phyloP scores from a whole-genome alignment of 1,140 invertebrate genomes.

The Pectinophora gossypiella region DNA sequence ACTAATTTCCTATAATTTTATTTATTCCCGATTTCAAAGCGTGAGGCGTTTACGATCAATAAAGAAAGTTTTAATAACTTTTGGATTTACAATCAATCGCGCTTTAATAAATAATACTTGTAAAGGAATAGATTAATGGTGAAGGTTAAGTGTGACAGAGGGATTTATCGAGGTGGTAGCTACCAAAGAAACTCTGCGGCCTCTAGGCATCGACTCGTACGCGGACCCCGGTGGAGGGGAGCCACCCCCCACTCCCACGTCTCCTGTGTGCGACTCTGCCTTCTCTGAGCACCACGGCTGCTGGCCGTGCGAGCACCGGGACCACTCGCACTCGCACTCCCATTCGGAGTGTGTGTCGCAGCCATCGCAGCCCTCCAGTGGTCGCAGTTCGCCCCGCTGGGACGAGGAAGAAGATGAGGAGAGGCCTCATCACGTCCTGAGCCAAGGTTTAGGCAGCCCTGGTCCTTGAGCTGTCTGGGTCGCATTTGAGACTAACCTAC shows the following conservation, averaged over 20 bases:
- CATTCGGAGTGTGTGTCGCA: conserved; percentile 38
- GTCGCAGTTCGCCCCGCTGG: conserved; percentile 77
- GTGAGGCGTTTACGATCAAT: conserved; percentile 29
- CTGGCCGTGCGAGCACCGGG: conserved; percentile 66
- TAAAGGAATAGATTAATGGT: neutral
- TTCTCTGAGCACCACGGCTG: conserved; percentile 76
- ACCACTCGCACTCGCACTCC: conserved; percentile 51
- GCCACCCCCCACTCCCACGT: conserved; percentile 61
- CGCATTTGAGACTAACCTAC: conserved; percentile 39
- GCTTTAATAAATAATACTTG: neutral
- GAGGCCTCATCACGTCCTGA: conserved; percentile 48
- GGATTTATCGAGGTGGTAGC: too few relatives aligned
- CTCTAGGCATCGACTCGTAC: conserved; percentile 63
- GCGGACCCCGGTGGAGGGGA: conserved; percentile 63
- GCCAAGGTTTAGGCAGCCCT: conserved; percentile 55
- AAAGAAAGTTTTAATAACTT: conserved; percentile 5
- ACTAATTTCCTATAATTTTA: conserved; percentile 41
- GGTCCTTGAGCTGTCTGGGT: conserved; percentile 14
- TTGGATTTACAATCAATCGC: neutral
- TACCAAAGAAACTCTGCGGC: conserved; percentile 27
- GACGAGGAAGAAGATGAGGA: conserved; percentile 63
- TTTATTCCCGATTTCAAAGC: conserved; percentile 28
- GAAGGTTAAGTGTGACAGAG: too few relatives aligned
- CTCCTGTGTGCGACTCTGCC: conserved; percentile 68
- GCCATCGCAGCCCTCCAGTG: conserved; percentile 52